These are phyloP conservation scores for Halcyon smyrnensis DNA, from an alignment of 2,797 vertebrate genomes.

Conservation along the genomic window DNA sequence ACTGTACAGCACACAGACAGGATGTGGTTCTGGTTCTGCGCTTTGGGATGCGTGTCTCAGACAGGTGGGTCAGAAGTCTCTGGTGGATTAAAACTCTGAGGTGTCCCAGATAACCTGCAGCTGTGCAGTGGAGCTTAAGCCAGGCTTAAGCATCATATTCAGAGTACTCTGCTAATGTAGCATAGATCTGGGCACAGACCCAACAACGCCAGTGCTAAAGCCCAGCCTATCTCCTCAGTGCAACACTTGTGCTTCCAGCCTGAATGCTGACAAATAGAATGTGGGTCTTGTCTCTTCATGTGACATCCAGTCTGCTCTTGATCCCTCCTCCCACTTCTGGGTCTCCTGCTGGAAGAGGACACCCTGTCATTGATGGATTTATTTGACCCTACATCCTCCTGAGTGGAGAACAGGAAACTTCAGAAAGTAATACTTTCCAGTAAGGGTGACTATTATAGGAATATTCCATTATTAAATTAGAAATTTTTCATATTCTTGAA, in stretches of 20 bases:
- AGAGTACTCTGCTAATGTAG: not conserved
- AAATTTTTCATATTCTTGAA: slow-evolving; percentile 18
- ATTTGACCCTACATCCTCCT: not conserved
- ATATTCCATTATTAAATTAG: not conserved
- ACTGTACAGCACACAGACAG: too few species aligned
- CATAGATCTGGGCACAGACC: not conserved
- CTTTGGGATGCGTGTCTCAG: rapidly evolving
- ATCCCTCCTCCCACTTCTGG: not conserved
- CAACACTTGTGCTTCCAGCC: not conserved
- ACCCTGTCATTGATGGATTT: not conserved
- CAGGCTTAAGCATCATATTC: not conserved
- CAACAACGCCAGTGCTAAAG: not conserved
- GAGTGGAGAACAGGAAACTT: not conserved
- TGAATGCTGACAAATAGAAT: not conserved
- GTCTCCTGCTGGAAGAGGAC: not conserved
- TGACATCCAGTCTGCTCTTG: not conserved
- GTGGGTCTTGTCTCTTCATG: not conserved
- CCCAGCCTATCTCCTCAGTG: not conserved
- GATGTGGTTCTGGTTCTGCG: not conserved
- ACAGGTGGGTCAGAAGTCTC: not conserved
- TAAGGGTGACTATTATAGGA: not conserved
- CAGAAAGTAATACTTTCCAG: not conserved
- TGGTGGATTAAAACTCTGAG: not conserved
- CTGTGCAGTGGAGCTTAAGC: not conserved
- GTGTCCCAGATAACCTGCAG: not conserved